Base-by-base conservation (phyloP, 2,113 vertebrate genomes). In the Nematolebias whitei region DNA sequence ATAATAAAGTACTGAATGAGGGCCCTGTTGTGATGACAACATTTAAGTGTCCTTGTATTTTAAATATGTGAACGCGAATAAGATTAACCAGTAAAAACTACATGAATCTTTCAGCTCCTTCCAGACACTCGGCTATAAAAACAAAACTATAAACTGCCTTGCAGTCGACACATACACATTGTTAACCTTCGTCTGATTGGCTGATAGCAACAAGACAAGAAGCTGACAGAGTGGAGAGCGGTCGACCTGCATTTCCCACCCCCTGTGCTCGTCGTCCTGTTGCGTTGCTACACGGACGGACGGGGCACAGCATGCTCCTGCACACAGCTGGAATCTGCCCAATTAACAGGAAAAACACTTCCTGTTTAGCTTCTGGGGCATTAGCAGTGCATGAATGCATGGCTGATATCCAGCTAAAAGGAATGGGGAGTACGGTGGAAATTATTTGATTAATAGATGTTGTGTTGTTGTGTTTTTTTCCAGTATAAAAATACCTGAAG, bases 161-260 rank as follows among this genome's bases (percentile, higher is more conserved):
- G 14, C 24, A 62, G 45, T 56, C 45, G n/a, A 44, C 38, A 48
- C 48, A 44, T 24, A 57, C n/a, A 50, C 50, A 23, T 39, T 61
- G 43, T 40, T 4, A 2, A n/a, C 47, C 54, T 48, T 29, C 18
- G n/a, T 43, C 48, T 67, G 78, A 86, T 78, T 32, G 63, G 43
- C 54, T 24, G 78, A 87, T 82, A 84, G 40, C n/a, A 63, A 32
- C 40, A 48, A 55, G 57, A 87, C 54, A 56, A 76, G 64, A 47
- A 87, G 85, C 48, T 79, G 81, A 83, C 82, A 79, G 78, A 78
- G 59, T 19, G 68, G 35, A 83, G 68, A 85, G 81, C 45, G 18
- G 86, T 89, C 62, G 8, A 76, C 44, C 89, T 41, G 72, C 88
- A 90, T 91, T 90, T 79, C 13, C 23, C 10, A 13, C 15, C 44